Evolutionary conservation across 2,113 vertebrate species (phyloP), one percentile per base, ranked within the genome.

Genomic region (Paratilapia polleni): DNA sequence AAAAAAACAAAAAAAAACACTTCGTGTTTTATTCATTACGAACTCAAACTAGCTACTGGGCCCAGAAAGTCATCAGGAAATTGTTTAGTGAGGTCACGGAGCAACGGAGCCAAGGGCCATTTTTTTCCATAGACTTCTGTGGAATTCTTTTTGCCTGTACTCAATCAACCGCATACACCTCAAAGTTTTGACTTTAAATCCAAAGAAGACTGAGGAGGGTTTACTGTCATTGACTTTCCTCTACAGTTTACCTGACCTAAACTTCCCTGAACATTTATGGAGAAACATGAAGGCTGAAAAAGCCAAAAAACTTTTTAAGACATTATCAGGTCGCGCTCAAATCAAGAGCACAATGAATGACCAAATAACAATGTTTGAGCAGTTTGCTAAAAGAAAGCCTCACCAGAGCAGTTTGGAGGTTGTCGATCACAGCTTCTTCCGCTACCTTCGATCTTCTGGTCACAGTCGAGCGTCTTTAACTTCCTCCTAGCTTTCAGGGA

Each of bases 291-390:
- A 66, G 41, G 62, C 36, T 64, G n/a, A 0, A 6, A 66, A 66
- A 24, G 24, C 36, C 17, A n/a, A n/a, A n/a, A 66, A 43, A 66
- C 38, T 3, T 26, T 43, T 26, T 24, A 15, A 66, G 9, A 0
- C n/a, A 47, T 47, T 26, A 26, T 26, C 2, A 68, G 63, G 14
- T 14, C 9, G 6, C 11, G 41, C 24, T 47, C 22, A 26, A 68
- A 68, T 68, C 64, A 68, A 47, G 0, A 26, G 64, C 41, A 0
- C 22, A 47, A 24, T 6, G n/a, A n/a, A 6, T 1, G 38, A 38
- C 43, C 63, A 47, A 47, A 47, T 15, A 68, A 47, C 8, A 47
- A 38, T 41, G 62, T 41, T 64, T 64, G 0, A 4, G 62, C 14
- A 6, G 47, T 52, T 52, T 52, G 34, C 12, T 9, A 66, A 49